Evolutionary conservation across 2,888 invertebrate species (phyloP), one percentile per base, ranked within the genome.

Genomic region (Alentia gelatinosa): DNA sequence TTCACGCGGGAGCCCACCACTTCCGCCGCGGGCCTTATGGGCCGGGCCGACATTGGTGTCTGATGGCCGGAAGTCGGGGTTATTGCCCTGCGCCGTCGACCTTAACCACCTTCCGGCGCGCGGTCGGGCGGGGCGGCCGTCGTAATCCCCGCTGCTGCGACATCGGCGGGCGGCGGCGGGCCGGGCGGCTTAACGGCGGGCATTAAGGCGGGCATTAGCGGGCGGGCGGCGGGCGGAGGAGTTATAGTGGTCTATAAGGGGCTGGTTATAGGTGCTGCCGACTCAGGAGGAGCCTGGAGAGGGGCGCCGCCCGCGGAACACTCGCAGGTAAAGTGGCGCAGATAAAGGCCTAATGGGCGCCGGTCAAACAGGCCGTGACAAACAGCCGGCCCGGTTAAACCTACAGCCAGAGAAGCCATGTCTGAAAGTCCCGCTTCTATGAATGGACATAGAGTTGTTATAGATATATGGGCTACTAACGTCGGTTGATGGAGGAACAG

Each of bases 31-130:
- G 83, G 50, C 86, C 42, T 47, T 50, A 86, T 86, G 30, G 86
- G 47, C 9, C 26, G 37, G 86, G 86, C 30, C 33, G 86, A 30
- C 86, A 86, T 39, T 35, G 79, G 79, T 39, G 35, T 35, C 79
- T 86, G 86, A 86, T 86, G 86, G 50, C 86, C 86, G 86, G 86
- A 86, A 86, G 86, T 26, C 19, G 86, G 86, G 12, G 86, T 50
- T 47, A 86, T 86, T 86, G 86, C 86, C 86, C 33, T 47, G 30
- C 47, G 50, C 35, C 50, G 47, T 33, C 33, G 47, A 86, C 42
- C 79, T 79, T 79, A 79, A 79, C 79, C 37, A 37, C 79, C 79
- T 79, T 79, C 79, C 79, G 79, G 79, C 79, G 79, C 23, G 37
- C 37, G 37, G 79, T 39, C 39, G 74, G 56, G 12, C 23, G 23